Base-by-base conservation (phyloP, 2,888 invertebrate genomes). In the Brachyptera putata region DNA sequence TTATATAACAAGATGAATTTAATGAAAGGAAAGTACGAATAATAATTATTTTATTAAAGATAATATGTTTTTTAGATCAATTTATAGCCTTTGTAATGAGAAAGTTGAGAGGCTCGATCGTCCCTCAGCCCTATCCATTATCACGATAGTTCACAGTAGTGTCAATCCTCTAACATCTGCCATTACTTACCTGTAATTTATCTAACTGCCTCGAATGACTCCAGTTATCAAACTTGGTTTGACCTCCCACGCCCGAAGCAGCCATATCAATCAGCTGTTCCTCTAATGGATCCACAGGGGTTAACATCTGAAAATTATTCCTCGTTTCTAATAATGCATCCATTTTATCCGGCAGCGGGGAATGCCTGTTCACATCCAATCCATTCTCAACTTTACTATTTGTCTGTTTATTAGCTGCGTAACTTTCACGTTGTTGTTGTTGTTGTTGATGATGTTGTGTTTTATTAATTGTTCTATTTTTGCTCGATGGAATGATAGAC, bases 171-270 rank as follows among this genome's bases (percentile, higher is more conserved):
- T n/a, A n/a, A n/a, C n/a, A n/a, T n/a, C n/a, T n/a, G n/a, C n/a
- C n/a, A n/a, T n/a, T 7, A 46, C 46, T 21, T n/a, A 64, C 64
- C 62, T 64, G 57, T 16, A 64, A 61, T 24, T 61, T 62, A 26
- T 64, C 61, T 14, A 64, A 56, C 34, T 64, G 64, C 18, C 63
- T 46, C n/a, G 62, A 61, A 21, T 64, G 64, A 43, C 53, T 62
- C 64, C 64, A 64, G 26, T 21, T 50, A n/a, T n/a, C 24, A 13
- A 41, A 41, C 36, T 56, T 13, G 30, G 41, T 55, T n/a, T 34
- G 48, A 9, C 41, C 57, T 56, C 16, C 43, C 22, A 21, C 30
- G 36, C 53, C 21, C 14, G 16, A 7, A 11, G 62, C 62, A 5
- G 61, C 62, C 43, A 53, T 46, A 24, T 65, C 63, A 26, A 65